Evolutionary conservation across 2,113 vertebrate species (phyloP), one percentile per base, ranked within the genome.

Genomic region (Crotophaga sulcirostris): DNA sequence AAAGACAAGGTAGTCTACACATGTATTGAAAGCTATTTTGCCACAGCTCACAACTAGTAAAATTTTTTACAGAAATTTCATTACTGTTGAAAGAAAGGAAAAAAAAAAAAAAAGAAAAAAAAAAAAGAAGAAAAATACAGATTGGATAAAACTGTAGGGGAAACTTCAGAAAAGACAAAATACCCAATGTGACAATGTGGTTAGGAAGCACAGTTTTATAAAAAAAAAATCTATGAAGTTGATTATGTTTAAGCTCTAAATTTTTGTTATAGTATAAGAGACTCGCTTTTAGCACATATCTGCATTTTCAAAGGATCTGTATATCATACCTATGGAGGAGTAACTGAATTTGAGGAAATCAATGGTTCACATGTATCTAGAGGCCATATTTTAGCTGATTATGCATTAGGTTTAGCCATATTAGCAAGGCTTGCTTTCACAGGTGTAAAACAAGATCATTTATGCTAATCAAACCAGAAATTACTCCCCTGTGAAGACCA

Each of bases 391-490:
- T 90, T 64, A 83, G 49, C 66, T 63, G 29, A 81, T 60, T 86
- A 44, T 85, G 36, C 17, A 76, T 90, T 68, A 63, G 80, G 31
- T 76, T 91, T 82, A 83, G 44, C 19, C 13, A 10, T 36, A 68
- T 87, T 87, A 94, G 64, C 17, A 58, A 81, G 23, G 23, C 16
- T 88, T 85, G 11, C 13, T 87, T 85, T 85, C 59, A 51, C 7
- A 75, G 29, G 31, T 94, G 40, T 87, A 54, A 87, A 96, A 29
- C 16, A 88, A 47, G 59, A 84, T 93, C 55, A 84, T 63, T 58
- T 90, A 87, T 63, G 75, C 42, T 90, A 94, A 86, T 93, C 78
- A 94, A 70, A 59, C 33, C 38, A 55, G 67, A 88, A 85, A 91
- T 54, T 85, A 80, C n/a, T 93, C 18, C 34, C 47, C 40, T 74